Conservation (phyloP, 2,113 vertebrate genomes). For the Climacteris rufus region DNA sequence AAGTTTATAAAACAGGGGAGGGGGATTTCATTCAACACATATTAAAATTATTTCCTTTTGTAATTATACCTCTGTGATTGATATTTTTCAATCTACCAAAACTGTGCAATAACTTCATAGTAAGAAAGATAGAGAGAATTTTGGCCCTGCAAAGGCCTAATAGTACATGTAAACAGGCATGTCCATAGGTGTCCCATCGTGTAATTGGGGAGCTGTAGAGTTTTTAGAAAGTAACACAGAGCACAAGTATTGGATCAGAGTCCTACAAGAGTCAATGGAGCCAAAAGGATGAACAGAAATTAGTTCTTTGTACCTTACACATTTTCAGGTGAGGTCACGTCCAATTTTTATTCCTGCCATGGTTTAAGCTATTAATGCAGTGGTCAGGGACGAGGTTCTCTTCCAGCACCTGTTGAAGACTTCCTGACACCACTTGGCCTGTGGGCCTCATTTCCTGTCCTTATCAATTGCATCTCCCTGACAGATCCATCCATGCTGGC, state of each 20-base stretch:
- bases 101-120: not conserved
- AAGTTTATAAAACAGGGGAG: not conserved
- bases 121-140: not conserved
- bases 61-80: not conserved
- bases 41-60: not conserved
- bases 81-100: not conserved
- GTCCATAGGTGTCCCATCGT: not conserved
- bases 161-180: not conserved
- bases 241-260: not conserved
- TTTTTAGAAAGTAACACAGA: not conserved
- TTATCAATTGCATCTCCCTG: not conserved
- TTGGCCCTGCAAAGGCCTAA: not conserved
- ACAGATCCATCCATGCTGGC: not conserved
- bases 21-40: not conserved
- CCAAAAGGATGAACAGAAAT: not conserved
- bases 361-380: not conserved
- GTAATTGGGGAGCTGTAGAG: not conserved
- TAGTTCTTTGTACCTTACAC: not conserved
- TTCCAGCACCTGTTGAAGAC: not conserved
- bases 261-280: not conserved
- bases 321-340: not conserved
- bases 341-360: accelerated
- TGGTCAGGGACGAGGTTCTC: not conserved
- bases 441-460: accelerated
- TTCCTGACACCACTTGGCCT: not conserved